These are phyloP conservation scores for Melanotaenia duboulayi DNA, from an alignment of 2,113 vertebrate genomes.

Conservation along the genomic window DNA sequence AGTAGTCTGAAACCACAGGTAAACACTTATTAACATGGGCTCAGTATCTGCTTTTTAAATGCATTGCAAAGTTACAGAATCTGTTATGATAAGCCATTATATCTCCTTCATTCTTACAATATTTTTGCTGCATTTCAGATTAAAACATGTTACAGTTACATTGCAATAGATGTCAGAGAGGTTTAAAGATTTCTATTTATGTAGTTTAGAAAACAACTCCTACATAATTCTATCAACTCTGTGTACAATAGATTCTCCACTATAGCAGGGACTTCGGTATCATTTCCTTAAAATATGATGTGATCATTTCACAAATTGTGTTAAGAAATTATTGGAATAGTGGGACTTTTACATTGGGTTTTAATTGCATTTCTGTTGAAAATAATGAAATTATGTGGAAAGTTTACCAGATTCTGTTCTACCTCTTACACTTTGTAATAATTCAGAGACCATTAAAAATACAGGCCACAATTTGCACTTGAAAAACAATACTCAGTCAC, in stretches of 20 bases:
- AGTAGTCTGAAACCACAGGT: constrained; percentile 18
- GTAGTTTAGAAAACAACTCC: not conserved
- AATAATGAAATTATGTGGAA: not conserved
- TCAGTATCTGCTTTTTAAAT: constrained; percentile 10
- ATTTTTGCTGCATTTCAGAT: not conserved
- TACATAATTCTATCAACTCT: not conserved
- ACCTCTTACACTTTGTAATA: constrained; percentile 38
- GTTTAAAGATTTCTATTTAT: not conserved
- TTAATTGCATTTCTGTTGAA: not conserved
- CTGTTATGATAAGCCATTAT: not conserved
- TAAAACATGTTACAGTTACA: not conserved
- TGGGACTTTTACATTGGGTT: not conserved
- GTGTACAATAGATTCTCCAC: not conserved
- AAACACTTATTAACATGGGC: constrained; percentile 1
- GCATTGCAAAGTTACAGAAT: constrained; percentile 5
- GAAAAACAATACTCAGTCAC: not conserved
- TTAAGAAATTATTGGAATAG: not conserved
- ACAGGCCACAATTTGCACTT: not conserved
- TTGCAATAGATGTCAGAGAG: not conserved
- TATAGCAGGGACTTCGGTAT: not conserved
- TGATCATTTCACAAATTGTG: not conserved
- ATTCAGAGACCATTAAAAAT: constrained; percentile 23
- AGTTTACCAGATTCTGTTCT: constrained; percentile 46
- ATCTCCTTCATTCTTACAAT: not conserved
- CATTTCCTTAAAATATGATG: not conserved